Conservation (phyloP, 2,113 vertebrate genomes). For the Chamaetylas fuelleborni region DNA sequence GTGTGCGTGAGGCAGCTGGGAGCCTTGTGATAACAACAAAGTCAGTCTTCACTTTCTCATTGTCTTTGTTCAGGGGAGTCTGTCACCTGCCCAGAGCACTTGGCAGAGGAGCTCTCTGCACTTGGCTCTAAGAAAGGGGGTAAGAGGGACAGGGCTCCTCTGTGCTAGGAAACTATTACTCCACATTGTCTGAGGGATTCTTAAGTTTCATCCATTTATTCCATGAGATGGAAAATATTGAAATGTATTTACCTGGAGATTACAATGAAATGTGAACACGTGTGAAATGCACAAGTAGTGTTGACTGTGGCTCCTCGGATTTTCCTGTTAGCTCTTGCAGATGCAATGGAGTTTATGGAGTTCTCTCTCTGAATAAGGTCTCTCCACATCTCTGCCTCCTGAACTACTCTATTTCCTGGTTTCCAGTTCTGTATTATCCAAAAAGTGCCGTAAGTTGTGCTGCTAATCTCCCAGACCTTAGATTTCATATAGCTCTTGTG, state of each 20-base stretch:
- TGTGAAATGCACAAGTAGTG: neutral
- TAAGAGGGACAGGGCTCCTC: neutral
- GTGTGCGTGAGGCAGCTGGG: neutral
- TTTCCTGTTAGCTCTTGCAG: neutral
- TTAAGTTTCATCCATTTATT: neutral
- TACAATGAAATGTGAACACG: accelerated
- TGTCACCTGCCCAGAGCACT: neutral
- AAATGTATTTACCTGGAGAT: neutral
- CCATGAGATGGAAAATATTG: neutral
- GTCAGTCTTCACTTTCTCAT: slow-evolving; percentile 49
- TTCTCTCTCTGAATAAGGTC: neutral
- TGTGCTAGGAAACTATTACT: neutral
- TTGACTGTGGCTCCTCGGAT: neutral
- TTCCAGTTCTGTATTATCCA: neutral
- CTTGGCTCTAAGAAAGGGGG: neutral
- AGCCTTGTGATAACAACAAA: slow-evolving; percentile 15
- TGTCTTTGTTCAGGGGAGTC: neutral
- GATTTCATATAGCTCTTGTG: neutral
- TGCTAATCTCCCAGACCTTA: neutral
- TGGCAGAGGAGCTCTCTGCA: neutral
- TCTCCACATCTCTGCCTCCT: neutral
- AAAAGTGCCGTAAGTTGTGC: neutral
- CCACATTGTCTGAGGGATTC: neutral
- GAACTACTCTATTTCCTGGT: neutral
- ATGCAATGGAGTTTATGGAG: neutral